Conservation (phyloP, 2,113 vertebrate species). For the Melanerpes aurifrons region DNA sequence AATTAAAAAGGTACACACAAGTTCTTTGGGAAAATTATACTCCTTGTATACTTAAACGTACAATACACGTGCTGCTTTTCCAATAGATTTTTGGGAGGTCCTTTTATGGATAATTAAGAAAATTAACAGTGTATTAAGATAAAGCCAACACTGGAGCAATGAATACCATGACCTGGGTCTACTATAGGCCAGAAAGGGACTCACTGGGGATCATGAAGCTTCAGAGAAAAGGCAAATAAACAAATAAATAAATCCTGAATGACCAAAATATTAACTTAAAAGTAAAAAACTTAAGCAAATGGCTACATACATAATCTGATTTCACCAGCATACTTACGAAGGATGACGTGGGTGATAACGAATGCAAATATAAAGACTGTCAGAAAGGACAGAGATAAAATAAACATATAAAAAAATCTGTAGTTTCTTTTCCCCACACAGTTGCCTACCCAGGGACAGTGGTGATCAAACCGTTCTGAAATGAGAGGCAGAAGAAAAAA, state of each 20-base stretch:
- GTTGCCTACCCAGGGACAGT: slow-evolving; percentile 99
- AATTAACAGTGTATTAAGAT: neutral
- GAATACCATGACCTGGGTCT: neutral
- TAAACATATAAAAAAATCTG: slow-evolving; percentile 99
- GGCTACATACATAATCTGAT: slow-evolving; percentile 73
- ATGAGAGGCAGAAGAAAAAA: slow-evolving; percentile 79
- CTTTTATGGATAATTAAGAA: neutral
- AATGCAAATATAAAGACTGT: slow-evolving; percentile 99
- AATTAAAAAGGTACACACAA: neutral
- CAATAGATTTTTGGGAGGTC: neutral
- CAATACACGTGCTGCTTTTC: neutral
- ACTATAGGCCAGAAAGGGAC: neutral
- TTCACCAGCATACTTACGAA: slow-evolving; percentile 90
- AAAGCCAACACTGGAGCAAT: neutral
- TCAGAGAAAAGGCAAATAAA: slow-evolving; percentile 53
- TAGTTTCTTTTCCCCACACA: slow-evolving; percentile 99
- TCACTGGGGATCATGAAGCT: neutral
- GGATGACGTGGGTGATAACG: slow-evolving; percentile 96
- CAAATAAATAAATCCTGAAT: slow-evolving; percentile 63
- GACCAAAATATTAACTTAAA: slow-evolving; percentile 72
- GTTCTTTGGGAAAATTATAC: neutral
- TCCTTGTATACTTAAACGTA: neutral
- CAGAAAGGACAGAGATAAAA: slow-evolving; percentile 99
- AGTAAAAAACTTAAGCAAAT: slow-evolving; percentile 73
- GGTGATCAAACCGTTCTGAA: slow-evolving; percentile 98